These are phyloP conservation scores for Ammodytes marinus DNA, from an alignment of 2,113 vertebrate genomes.

Conservation along the genomic window DNA sequence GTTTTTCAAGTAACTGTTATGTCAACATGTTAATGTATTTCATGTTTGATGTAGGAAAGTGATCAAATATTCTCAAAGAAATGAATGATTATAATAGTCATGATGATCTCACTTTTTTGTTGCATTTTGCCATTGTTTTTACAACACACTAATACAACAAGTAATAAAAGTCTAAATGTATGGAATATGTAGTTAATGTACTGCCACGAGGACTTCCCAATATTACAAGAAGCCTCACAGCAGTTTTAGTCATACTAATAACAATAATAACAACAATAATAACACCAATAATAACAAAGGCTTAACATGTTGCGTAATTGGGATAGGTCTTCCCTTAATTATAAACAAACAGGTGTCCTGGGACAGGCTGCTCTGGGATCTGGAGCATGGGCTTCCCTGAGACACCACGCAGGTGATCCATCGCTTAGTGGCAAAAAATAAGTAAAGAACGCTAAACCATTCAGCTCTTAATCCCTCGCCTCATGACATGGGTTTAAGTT, in stretches of 20 bases:
- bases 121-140: background rate
- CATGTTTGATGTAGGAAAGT: too few species aligned
- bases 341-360: conserved; percentile 33
- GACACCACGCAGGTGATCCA: conserved; percentile 31
- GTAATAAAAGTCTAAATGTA: background rate
- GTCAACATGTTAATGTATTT: background rate
- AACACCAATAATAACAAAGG: background rate
- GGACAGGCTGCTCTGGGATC: background rate
- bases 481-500: background rate
- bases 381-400: conserved; percentile 8
- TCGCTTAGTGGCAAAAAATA: conserved; percentile 35
- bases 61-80: too few species aligned
- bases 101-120: too few species aligned
- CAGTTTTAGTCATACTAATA: background rate
- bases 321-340: background rate
- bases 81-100: too few species aligned
- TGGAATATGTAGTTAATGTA: background rate
- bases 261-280: background rate
- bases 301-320: too few species aligned
- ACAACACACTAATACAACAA: background rate
- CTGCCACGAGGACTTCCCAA: background rate
- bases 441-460: conserved; percentile 42
- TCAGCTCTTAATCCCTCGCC: conserved; percentile 50
- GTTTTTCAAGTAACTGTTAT: conserved; percentile 10
- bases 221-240: background rate